Evolutionary conservation across 2,888 invertebrate species (phyloP), one percentile per base, ranked within the genome.

Genomic region (Tanaodytes sp.): DNA sequence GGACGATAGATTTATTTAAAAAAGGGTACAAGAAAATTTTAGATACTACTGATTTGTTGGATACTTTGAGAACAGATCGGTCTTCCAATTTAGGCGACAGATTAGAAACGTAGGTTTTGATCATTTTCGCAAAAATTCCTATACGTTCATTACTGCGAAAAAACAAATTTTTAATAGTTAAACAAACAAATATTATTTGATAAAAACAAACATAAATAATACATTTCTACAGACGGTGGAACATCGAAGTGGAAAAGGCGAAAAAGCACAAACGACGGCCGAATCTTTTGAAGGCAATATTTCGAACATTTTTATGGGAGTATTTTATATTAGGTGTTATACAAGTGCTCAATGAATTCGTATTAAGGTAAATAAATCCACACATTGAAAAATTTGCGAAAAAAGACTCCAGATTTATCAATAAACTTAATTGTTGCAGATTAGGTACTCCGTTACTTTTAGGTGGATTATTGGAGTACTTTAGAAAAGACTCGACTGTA

Each of bases 31-130:
- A n/a, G n/a, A n/a, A n/a, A n/a, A n/a, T n/a, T n/a, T n/a, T n/a
- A n/a, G n/a, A n/a, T n/a, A n/a, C n/a, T n/a, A n/a, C n/a, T 19
- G 96, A 96, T 84, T 86, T 96, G 39, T 91, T 91, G 78, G 90
- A 91, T 75, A 90, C 93, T 0, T 87, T 92, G 46, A 86, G 85
- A 33, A 87, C 86, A 18, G 95, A 94, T 82, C 87, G 88, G 78
- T 94, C 95, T 11, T 87, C 87, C 77, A 42, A 79, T 23, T 86
- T 92, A n/a, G 93, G 92, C 6, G 90, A 92, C 79, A 85, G 86
- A 79, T 85, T 93, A 72, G 91, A 92, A 86, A 87, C 83, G 90
- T 91, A 79, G 85, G 87, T 84, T n/a, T n/a, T n/a, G n/a, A n/a
- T n/a, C n/a, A n/a, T n/a, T n/a, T n/a, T n/a, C n/a, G n/a, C n/a